Base-by-base conservation (phyloP, 2,888 invertebrate species). In the Ethmia dodecea region DNA sequence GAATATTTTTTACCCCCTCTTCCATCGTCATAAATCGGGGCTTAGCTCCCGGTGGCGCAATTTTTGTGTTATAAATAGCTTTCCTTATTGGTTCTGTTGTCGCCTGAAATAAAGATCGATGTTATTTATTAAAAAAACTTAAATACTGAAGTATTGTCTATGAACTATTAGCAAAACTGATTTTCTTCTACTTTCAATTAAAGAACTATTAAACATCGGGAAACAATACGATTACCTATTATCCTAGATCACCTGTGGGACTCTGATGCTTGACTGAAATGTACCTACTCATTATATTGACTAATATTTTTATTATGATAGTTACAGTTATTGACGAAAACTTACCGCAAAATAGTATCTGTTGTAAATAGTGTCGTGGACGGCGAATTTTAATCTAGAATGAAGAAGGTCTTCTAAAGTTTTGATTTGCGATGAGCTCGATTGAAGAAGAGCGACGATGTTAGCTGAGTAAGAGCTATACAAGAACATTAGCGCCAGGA, bases 401-500 rank as follows among this genome's bases (percentile, higher is more conserved):
- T 89, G 81, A 2, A 91, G 65, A 13, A 93, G 73, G 57, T 93
- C 92, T 1, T 87, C 75, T 6, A 92, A 57, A 0, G 89, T 90
- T 48, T 86, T 87, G 36, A 93, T 91, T 45, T 89, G 89, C 1
- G 88, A 88, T 0, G 93, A 91, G 14, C 93, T 91, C 0, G 93
- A 91, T 57, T 93, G 93, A 0, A 93, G 77, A 1, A 93, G 67
- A 1, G 92, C 92, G 0, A 93, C 93, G 29, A 93, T 93, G 52
- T 92, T 93, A 0, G 93, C 93, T 0, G 93, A 89, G 55, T 93
- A 93, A 0, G 93, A 92, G 0, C 92, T 91, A 58, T 92, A 93
- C 0, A 93, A 73, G 49, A 92, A 93, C 78, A 93, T 89, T 3
- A 91, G 69, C 0, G 91, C 83, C 5, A 91, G 60, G 46, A 92